phyloP scores from a whole-genome alignment of 2,888 invertebrate genomes.

The Hypena proboscidalis region DNA sequence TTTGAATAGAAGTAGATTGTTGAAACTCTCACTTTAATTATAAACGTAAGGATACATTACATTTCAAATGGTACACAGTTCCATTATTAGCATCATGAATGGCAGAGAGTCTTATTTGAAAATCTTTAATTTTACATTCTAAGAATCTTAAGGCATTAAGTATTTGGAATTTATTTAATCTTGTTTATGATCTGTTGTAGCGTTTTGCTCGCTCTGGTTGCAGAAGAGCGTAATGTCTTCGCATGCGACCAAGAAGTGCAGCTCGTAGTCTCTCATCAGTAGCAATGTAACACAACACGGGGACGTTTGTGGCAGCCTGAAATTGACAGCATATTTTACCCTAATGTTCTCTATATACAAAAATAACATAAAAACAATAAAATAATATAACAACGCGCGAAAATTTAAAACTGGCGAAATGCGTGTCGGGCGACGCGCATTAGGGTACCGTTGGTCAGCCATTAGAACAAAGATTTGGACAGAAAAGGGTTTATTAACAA shows the following conservation, averaged over 20 bases:
- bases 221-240: slow-evolving; percentile 75
- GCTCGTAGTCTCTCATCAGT: slow-evolving; percentile 77
- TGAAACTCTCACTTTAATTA: slow-evolving; percentile 29
- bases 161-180: too few relatives aligned
- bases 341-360: too few relatives aligned
- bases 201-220: slow-evolving; percentile 70
- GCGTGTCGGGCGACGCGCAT: too few relatives aligned
- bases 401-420: too few relatives aligned
- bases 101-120: slow-evolving; percentile 8
- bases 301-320: slow-evolving; percentile 80
- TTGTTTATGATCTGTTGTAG: slow-evolving; percentile 44
- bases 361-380: too few relatives aligned
- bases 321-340: too few relatives aligned
- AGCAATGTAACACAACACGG: slow-evolving; percentile 77
- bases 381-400: too few relatives aligned
- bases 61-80: slow-evolving; percentile 29
- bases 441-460: too few relatives aligned
- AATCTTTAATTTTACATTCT: too few relatives aligned
- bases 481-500: too few relatives aligned
- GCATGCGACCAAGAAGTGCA: slow-evolving; percentile 80
- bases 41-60: slow-evolving; percentile 27
- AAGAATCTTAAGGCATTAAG: too few relatives aligned
- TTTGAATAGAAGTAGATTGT: slow-evolving; percentile 13
- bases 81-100: slow-evolving; percentile 18
- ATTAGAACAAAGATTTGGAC: too few relatives aligned